Conservation (phyloP, 2,113 vertebrate species). For the Vidua macroura region DNA sequence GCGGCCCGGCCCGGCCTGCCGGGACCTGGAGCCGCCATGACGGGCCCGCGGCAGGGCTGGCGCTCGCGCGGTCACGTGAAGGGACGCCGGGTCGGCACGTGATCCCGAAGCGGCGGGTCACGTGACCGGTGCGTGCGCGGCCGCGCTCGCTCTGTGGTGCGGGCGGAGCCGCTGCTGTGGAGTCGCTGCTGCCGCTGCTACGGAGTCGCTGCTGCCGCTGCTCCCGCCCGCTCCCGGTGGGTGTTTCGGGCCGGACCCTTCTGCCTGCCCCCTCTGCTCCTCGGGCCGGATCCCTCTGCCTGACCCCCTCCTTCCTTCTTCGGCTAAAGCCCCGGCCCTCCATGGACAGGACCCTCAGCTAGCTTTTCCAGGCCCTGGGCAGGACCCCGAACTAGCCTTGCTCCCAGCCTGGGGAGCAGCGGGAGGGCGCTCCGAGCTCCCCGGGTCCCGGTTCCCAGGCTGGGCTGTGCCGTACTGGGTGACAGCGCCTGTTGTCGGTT, state of each 20-base stretch:
- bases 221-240: neutral
- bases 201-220: accelerated
- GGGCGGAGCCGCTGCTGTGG: neutral
- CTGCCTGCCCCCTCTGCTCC: neutral
- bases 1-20: accelerated
- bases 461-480: neutral
- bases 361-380: neutral
- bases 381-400: no score
- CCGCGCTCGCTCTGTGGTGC: accelerated
- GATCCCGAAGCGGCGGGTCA: accelerated
- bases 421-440: neutral
- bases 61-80: neutral
- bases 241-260: neutral
- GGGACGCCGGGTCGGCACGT: accelerated
- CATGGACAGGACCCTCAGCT: neutral
- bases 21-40: accelerated
- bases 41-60: accelerated
- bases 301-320: no score
- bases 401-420: neutral
- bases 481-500: neutral
- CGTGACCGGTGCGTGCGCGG: accelerated
- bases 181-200: accelerated
- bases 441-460: neutral
- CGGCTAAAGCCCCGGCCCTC: no score
- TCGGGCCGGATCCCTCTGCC: no score